Conservation (phyloP, 1,140 invertebrate genomes). For the Drosophila tropicalis region DNA sequence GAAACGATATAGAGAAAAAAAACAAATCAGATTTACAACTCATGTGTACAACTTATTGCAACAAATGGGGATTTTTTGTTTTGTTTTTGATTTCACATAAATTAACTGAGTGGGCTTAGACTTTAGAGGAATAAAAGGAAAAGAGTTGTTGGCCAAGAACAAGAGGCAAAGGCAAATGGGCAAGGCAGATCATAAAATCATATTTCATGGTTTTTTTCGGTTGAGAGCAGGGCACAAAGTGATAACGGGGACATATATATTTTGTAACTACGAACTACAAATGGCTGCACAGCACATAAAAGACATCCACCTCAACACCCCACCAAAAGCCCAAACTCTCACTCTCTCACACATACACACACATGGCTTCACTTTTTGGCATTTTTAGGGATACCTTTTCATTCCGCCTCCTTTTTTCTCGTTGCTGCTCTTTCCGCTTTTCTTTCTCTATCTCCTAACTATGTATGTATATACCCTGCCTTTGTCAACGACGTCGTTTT, state of each 20-base stretch:
- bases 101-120: slow-evolving; percentile 8
- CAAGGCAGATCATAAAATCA: slow-evolving; percentile 66
- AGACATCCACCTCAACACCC: slow-evolving; percentile 42
- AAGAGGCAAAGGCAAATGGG: neutral
- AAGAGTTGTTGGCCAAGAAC: neutral
- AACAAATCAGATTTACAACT: slow-evolving; percentile 48
- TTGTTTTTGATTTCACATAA: slow-evolving; percentile 31
- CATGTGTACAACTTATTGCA: slow-evolving; percentile 35
- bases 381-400: slow-evolving; percentile 62
- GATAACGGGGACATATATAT: slow-evolving; percentile 49
- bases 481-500: slow-evolving; percentile 61
- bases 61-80: slow-evolving; percentile 47
- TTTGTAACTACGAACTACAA: slow-evolving; percentile 63
- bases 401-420: neutral
- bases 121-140: neutral
- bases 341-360: slow-evolving; percentile 26
- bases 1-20: slow-evolving; percentile 11
- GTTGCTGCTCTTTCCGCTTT: neutral
- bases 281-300: slow-evolving; percentile 67
- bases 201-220: slow-evolving; percentile 55
- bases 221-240: slow-evolving; percentile 34
- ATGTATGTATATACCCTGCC: slow-evolving; percentile 18
- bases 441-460: slow-evolving; percentile 1
- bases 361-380: slow-evolving; percentile 63
- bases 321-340: neutral